These are phyloP conservation scores for Pachliopta kotzebuea DNA, from an alignment of 2,888 invertebrate species.

Conservation along the genomic window DNA sequence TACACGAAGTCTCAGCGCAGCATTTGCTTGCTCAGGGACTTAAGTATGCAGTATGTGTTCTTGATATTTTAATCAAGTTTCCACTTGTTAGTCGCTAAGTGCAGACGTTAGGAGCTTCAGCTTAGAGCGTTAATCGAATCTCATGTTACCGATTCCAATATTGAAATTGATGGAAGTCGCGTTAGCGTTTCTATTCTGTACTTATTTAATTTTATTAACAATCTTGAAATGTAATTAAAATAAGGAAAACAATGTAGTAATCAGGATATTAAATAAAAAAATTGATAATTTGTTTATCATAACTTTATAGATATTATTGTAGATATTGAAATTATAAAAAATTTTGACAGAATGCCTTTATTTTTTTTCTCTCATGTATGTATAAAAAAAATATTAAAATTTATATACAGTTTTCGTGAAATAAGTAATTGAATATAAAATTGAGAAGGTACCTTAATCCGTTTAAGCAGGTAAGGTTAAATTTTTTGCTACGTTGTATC, in stretches of 20 bases:
- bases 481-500: slow-evolving; percentile 12
- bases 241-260: too few relatives aligned
- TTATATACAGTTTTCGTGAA: too few relatives aligned
- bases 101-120: slow-evolving; percentile 10
- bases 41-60: slow-evolving; percentile 5
- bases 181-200: not conserved
- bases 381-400: too few relatives aligned
- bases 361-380: too few relatives aligned
- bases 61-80: slow-evolving; percentile 23
- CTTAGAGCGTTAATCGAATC: slow-evolving; percentile 2
- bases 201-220: too few relatives aligned
- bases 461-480: slow-evolving; percentile 2
- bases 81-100: slow-evolving; percentile 10
- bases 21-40: slow-evolving; percentile 12
- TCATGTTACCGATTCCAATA: not conserved
- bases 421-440: not conserved
- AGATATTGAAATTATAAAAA: too few relatives aligned
- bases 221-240: too few relatives aligned
- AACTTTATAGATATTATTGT: too few relatives aligned
- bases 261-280: too few relatives aligned
- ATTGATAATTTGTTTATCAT: too few relatives aligned
- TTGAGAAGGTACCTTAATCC: slow-evolving; percentile 3
- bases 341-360: too few relatives aligned
- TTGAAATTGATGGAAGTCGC: not conserved
- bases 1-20: slow-evolving; percentile 6